Conservation (phyloP, 2,888 invertebrate genomes). For the Hymenopus coronatus region DNA sequence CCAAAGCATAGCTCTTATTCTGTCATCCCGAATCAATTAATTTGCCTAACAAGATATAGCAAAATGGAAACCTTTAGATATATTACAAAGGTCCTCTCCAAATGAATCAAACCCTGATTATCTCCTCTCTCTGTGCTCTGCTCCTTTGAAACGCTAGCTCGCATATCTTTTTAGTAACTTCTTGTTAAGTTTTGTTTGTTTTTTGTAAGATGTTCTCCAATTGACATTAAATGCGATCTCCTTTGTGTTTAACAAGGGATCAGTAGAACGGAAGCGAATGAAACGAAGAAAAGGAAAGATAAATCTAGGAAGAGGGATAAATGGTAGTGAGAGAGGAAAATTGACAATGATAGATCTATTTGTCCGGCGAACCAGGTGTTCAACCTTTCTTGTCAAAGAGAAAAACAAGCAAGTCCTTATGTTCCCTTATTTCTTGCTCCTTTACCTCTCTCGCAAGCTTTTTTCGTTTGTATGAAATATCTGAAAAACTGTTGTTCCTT, state of each 20-base stretch:
- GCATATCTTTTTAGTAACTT: not conserved
- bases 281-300: not conserved
- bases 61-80: not conserved
- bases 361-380: not conserved
- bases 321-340: not conserved
- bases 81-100: too few species aligned
- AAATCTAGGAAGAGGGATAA: not conserved
- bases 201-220: not conserved
- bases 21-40: not conserved
- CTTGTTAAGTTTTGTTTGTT: not conserved
- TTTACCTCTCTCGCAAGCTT: not conserved
- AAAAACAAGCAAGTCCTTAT: not conserved
- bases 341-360: not conserved
- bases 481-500: not conserved
- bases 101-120: not conserved
- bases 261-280: not conserved
- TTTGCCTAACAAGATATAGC: not conserved
- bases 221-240: not conserved
- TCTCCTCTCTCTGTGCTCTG: not conserved
- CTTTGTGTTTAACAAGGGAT: not conserved
- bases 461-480: not conserved
- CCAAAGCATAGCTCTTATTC: not conserved
- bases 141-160: not conserved
- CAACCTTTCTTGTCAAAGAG: not conserved
- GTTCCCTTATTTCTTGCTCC: not conserved